Evolutionary conservation across 30 jellyfish, hydroid and myxozoan species (phyloP).

Genomic region (Aurelia aurita complex sp. Pacific): DNA sequence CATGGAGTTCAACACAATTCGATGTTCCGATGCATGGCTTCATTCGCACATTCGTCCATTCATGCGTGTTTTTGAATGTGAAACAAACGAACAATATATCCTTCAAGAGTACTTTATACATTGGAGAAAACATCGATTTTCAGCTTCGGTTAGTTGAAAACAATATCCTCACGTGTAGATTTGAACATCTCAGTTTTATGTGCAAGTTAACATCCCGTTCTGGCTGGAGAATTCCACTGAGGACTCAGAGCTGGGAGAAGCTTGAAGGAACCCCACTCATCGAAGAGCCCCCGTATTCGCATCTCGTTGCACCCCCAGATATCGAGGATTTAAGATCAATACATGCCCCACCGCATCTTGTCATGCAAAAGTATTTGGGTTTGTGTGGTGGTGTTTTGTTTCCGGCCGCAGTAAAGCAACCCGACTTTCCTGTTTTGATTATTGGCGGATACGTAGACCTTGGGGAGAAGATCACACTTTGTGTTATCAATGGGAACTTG

Average conservation of each 20-base stretch:
- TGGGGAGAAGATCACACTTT: constrained; percentile 61
- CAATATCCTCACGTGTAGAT: constrained; percentile 72
- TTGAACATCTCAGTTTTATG: constrained; percentile 90
- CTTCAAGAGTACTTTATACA: constrained; percentile 56
- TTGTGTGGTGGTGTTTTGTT: constrained; percentile 56
- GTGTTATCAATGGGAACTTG: constrained; percentile 60
- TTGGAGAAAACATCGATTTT: constrained; percentile 87
- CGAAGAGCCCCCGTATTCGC: constrained; percentile 40
- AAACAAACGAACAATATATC: constrained; percentile 40
- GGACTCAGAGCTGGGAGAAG: constrained; percentile 67
- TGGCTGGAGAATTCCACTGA: constrained; percentile 78
- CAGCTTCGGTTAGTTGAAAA: constrained; percentile 75
- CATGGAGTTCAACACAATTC: constrained; percentile 92
- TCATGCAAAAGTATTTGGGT: constrained; percentile 74
- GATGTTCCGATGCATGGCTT: constrained; percentile 80
- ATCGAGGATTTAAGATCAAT: constrained; percentile 52
- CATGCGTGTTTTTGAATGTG: constrained; percentile 69
- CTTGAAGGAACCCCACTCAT: constrained; percentile 10
- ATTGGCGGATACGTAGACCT: constrained; percentile 87
- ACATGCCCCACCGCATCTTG: constrained; percentile 80
- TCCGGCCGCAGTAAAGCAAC: constrained; percentile 74
- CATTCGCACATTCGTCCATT: constrained; percentile 85
- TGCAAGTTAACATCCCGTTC: constrained; percentile 65
- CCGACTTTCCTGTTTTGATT: constrained; percentile 82
- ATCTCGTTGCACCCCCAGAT: constrained; percentile 89